Evolutionary conservation across 2,888 invertebrate species (phyloP).

Genomic region (Chrysolina haemoptera): DNA sequence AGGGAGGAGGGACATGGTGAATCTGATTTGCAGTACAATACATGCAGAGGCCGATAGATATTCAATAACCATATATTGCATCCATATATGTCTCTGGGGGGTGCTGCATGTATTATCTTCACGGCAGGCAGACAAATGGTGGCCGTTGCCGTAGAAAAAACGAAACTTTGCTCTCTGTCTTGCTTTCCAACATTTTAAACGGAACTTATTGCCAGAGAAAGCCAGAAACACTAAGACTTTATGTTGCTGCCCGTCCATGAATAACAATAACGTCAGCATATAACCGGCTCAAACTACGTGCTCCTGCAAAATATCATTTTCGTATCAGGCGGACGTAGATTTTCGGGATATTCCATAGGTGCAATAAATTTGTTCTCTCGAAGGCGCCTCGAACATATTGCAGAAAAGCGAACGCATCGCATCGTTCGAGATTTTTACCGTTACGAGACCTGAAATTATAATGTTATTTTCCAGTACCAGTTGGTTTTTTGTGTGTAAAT

Average conservation of each 20-base stretch:
- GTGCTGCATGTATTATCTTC: conserved; percentile 62
- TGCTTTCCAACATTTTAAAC: conserved; percentile 43
- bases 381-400: conserved; percentile 35
- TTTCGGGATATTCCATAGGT: conserved; percentile 43
- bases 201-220: conserved; percentile 48
- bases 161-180: conserved; percentile 17
- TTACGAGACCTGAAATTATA: conserved; percentile 41
- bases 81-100: conserved; percentile 66
- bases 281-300: conserved; percentile 50
- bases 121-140: conserved; percentile 65
- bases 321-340: conserved; percentile 40
- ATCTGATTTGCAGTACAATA: conserved; percentile 63
- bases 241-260: conserved; percentile 52
- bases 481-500: conserved; percentile 39
- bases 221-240: conserved; percentile 51
- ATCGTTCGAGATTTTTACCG: conserved; percentile 30
- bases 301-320: conserved; percentile 53
- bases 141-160: conserved; percentile 37
- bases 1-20: conserved; percentile 32
- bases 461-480: conserved; percentile 38
- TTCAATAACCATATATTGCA: conserved; percentile 68
- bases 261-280: conserved; percentile 54
- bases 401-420: conserved; percentile 20
- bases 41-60: conserved; percentile 65
- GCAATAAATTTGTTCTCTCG: conserved; percentile 43